Conservation (phyloP, 2,113 vertebrate species). For the Thryonomys swinderianus region DNA sequence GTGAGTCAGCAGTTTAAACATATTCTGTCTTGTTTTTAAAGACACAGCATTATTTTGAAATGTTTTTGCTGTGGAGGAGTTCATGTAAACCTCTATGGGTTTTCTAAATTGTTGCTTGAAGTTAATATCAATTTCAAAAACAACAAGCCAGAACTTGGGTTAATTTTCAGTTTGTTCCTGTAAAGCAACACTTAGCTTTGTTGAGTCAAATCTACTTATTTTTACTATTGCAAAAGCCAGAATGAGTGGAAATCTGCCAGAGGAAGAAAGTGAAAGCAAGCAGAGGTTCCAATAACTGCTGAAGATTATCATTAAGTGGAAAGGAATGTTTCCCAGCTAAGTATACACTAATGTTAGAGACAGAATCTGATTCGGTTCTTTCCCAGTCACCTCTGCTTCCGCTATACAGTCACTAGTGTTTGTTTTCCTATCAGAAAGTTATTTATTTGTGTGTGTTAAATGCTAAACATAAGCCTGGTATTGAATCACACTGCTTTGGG, state of each 20-base stretch:
- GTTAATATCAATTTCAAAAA: slow-evolving; percentile 68
- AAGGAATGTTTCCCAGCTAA: slow-evolving; percentile 46
- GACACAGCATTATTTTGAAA: slow-evolving; percentile 49
- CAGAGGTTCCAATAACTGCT: slow-evolving; percentile 45
- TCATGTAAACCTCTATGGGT: slow-evolving; percentile 53
- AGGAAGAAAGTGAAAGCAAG: slow-evolving; percentile 61
- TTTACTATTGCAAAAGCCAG: slow-evolving; percentile 53
- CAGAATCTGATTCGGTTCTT: background rate
- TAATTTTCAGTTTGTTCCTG: slow-evolving; percentile 69
- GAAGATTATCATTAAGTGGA: slow-evolving; percentile 61
- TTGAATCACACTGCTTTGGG: background rate
- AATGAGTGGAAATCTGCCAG: slow-evolving; percentile 52
- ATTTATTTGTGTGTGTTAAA: background rate
- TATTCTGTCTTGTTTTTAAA: slow-evolving; percentile 52
- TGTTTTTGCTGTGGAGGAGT: slow-evolving; percentile 59
- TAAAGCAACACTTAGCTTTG: slow-evolving; percentile 69
- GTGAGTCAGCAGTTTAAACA: background rate
- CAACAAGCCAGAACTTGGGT: slow-evolving; percentile 58
- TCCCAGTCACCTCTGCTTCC: background rate
- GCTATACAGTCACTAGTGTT: background rate
- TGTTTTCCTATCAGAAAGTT: background rate
- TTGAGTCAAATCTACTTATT: slow-evolving; percentile 66
- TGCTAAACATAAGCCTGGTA: background rate
- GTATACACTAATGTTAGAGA: slow-evolving; percentile 19
- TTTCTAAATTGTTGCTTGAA: slow-evolving; percentile 67